These are phyloP conservation scores for Neolamprologus longior DNA, from an alignment of 2,113 vertebrate species.

Conservation along the genomic window DNA sequence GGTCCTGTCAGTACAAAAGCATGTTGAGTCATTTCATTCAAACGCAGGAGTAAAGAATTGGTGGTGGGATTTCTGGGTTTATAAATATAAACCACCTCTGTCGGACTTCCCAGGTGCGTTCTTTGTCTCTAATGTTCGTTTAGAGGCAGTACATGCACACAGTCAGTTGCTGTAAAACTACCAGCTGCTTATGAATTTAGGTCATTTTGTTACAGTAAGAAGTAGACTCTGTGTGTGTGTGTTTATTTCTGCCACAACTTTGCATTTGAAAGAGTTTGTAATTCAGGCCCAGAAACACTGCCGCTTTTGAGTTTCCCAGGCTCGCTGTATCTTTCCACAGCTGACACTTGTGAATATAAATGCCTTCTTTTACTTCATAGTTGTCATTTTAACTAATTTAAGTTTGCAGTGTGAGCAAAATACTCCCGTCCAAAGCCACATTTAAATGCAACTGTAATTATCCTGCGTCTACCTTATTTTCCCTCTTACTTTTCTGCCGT, in stretches of 20 bases:
- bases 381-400: constrained; percentile 21
- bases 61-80: background rate
- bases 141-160: background rate
- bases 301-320: background rate
- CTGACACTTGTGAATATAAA: constrained; percentile 5
- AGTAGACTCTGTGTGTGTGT: background rate
- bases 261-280: background rate
- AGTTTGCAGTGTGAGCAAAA: constrained; percentile 3
- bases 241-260: background rate
- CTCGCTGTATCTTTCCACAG: background rate
- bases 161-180: background rate
- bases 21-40: background rate
- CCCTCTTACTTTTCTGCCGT: background rate
- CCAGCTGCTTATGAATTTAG: background rate
- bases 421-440: constrained; percentile 5
- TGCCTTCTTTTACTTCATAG: background rate
- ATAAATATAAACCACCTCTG: background rate
- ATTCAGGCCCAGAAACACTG: background rate
- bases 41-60: background rate
- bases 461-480: constrained; percentile 10
- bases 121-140: constrained; percentile 9
- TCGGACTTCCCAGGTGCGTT: background rate
- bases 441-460: constrained; percentile 54
- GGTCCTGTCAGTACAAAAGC: background rate
- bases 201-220: constrained; percentile 6